Conservation (phyloP, 2,888 invertebrate species). For the Spialia ferax region DNA sequence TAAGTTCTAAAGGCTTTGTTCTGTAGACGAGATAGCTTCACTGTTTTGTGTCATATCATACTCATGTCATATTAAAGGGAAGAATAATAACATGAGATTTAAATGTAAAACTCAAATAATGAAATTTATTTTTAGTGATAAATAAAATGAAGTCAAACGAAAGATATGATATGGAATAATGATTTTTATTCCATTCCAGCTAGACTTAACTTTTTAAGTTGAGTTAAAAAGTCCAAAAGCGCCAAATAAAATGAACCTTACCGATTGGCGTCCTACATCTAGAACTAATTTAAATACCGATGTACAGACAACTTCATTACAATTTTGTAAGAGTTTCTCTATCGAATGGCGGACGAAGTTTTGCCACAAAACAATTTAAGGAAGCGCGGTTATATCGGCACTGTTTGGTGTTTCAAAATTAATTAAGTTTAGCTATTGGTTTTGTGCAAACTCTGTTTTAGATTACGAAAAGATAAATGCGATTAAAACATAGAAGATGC, state of each 20-base stretch:
- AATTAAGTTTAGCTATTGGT: conserved; percentile 39
- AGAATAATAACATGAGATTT: too few species aligned
- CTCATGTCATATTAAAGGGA: too few species aligned
- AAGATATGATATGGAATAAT: too few species aligned
- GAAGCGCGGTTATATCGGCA: conserved; percentile 35
- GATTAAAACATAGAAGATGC: not conserved
- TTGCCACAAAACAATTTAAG: conserved; percentile 38
- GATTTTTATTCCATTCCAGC: too few species aligned
- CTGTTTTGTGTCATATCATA: too few species aligned
- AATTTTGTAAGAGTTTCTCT: conserved; percentile 12
- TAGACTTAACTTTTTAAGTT: too few species aligned
- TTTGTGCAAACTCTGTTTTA: conserved; percentile 33
- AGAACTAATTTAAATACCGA: conserved; percentile 5
- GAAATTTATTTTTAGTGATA: too few species aligned
- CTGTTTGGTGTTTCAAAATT: conserved; percentile 37
- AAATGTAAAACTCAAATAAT: too few species aligned
- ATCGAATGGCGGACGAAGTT: conserved; percentile 32
- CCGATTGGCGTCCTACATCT: not conserved
- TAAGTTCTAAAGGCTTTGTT: conserved; percentile 10
- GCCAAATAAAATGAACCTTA: not conserved
- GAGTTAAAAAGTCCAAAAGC: not conserved
- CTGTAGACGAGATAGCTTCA: not conserved
- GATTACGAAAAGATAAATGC: conserved; percentile 20
- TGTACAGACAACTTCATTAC: conserved; percentile 12
- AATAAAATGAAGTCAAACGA: too few species aligned